These are phyloP conservation scores for Labia minor DNA, from an alignment of 2,888 invertebrate genomes.

Conservation along the genomic window DNA sequence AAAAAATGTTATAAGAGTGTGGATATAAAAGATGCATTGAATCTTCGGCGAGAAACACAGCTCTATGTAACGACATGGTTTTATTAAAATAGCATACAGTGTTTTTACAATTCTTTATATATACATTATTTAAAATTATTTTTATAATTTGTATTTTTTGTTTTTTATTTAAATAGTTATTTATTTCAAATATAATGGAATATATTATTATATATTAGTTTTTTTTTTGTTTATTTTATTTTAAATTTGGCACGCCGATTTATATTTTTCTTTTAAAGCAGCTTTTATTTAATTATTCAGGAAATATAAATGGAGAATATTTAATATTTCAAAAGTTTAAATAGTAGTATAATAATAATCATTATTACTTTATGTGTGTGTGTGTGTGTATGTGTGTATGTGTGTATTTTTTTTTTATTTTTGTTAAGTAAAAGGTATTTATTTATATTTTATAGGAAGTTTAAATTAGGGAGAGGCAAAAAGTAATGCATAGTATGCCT, in stretches of 20 bases:
- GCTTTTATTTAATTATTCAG: not conserved
- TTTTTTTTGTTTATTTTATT: no score
- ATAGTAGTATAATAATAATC: no score
- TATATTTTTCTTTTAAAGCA: not conserved
- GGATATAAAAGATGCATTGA: constrained; percentile 8
- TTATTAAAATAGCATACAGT: constrained; percentile 4
- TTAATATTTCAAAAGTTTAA: no score
- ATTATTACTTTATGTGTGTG: no score
- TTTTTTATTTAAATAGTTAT: constrained; percentile 7
- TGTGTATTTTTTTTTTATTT: not conserved
- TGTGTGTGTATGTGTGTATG: no score
- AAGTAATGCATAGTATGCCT: not conserved
- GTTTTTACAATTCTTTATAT: constrained; percentile 13
- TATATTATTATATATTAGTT: not conserved
- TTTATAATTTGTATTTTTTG: not conserved
- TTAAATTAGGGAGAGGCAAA: constrained; percentile 9
- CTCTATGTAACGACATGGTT: constrained; percentile 1
- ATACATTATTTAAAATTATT: not conserved
- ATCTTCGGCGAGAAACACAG: not conserved
- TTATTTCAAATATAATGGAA: not conserved
- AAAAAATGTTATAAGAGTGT: not conserved
- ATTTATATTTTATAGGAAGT: not conserved
- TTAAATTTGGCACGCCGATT: not conserved
- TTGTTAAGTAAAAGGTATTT: not conserved
- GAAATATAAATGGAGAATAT: not conserved